Base-by-base conservation (phyloP, 37 sponge, comb jelly and placozoan genomes). In the Spongilla lacustris region DNA sequence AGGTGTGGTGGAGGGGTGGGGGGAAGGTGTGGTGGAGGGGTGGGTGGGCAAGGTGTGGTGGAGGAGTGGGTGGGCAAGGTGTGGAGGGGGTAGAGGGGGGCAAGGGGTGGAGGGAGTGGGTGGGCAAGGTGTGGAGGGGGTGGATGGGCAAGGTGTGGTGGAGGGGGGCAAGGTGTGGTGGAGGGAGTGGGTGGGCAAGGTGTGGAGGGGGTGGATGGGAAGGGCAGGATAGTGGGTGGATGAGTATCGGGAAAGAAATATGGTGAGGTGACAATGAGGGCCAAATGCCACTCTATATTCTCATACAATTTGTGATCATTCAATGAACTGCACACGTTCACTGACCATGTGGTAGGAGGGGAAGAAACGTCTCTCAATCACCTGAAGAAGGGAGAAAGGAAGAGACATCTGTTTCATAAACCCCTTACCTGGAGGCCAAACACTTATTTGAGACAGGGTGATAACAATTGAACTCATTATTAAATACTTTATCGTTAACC, bases 331-430 rank as follows among this genome's bases (percentile, higher is more conserved):
- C 19, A 58, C 58, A n/a, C 24, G 37, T 49, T 34, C 71, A 71
- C 71, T 69, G 69, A n/a, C 50, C 49, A 38, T 78, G 49, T 37
- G 50, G 78, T 49, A 74, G 75, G 75, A 30, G 19, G 80, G 66
- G 68, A 79, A 79, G 29, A 38, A 72, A 26, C 73, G 36, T 19
- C 72, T 50, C 83, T 72, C 71, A 41, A 71, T 83, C 27, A 79
- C 66, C 80, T 79, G 67, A 0, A 50, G 8, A 2, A 26, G 25
- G 28, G 66, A 50, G 31, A 50, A 23, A 23, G 28, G 28, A 17
- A 0, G 17, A 48, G 49, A 27, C 11, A n/a, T 11, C 29, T 6
- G 28, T 69, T 34, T 13, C 19, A 34, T 37, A 21, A 35, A 35
- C 4, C 71, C 25, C 28, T 46, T 46, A 10, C 8, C 8, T 46